Conservation (phyloP, 1,140 invertebrate species). For the Caenorhabditis remanei region DNA sequence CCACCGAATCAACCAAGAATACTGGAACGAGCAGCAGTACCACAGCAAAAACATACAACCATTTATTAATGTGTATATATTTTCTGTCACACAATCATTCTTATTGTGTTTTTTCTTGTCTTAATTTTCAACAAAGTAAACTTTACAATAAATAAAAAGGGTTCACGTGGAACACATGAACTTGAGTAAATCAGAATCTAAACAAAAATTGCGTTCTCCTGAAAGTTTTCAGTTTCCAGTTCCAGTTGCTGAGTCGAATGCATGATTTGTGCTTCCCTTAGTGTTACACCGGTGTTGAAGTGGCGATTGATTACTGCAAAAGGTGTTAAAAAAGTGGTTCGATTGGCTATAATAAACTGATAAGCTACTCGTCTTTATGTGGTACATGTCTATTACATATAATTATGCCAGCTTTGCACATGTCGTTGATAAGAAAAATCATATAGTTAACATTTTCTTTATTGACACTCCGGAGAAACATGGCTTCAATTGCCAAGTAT, state of each 20-base stretch:
- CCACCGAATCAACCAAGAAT: conserved; percentile 42
- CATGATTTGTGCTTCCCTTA: conserved; percentile 33
- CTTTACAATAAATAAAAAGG: not conserved
- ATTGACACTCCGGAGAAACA: conserved; percentile 26
- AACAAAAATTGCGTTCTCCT: too few relatives aligned
- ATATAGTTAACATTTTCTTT: conserved; percentile 53
- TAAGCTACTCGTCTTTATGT: conserved; percentile 32
- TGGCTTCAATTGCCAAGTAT: not conserved
- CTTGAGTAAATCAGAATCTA: too few relatives aligned
- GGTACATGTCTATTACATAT: conserved; percentile 53
- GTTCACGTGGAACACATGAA: not conserved
- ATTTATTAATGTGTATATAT: conserved; percentile 48
- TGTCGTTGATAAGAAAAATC: conserved; percentile 37
- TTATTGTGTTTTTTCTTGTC: not conserved
- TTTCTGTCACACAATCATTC: conserved; percentile 1
- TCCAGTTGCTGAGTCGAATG: too few relatives aligned
- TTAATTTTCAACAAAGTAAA: not conserved
- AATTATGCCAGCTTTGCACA: conserved; percentile 42
- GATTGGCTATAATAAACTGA: not conserved
- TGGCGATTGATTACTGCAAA: conserved; percentile 19
- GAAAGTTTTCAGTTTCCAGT: too few relatives aligned
- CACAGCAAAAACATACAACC: conserved; percentile 21
- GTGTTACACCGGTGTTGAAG: not conserved
- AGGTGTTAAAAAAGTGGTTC: conserved; percentile 46
- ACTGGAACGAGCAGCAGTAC: conserved; percentile 37